Percentiles rank a stretch among this genome's conserved stretches.
phyloP scores from a whole-genome alignment of 1,140 invertebrate genomes.

The Macrotrachela quadricornifera region DNA sequence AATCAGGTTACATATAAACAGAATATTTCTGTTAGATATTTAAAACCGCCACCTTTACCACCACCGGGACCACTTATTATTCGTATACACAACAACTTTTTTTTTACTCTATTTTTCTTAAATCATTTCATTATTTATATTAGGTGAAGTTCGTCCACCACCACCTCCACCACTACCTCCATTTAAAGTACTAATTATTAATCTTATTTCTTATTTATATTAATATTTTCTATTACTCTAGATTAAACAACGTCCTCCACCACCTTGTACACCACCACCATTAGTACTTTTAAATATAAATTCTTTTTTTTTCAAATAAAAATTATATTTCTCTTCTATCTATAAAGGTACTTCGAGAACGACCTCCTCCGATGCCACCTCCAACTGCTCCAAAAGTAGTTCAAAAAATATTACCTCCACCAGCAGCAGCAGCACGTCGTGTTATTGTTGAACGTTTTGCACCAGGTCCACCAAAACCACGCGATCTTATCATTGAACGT shows the following conservation, averaged over 20 bases:
- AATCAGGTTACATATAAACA: background rate
- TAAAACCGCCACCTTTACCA: slow-evolving; percentile 4
- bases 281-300: background rate
- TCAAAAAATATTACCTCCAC: background rate
- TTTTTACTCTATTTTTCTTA: too few relatives aligned
- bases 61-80: slow-evolving; percentile 6
- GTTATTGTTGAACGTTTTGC: slow-evolving; percentile 6
- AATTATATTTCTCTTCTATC: too few relatives aligned
- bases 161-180: background rate
- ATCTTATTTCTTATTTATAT: too few relatives aligned
- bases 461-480: background rate
- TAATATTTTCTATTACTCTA: too few relatives aligned
- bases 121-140: too few relatives aligned
- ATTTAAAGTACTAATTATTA: too few relatives aligned
- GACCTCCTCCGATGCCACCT: background rate
- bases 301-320: too few relatives aligned
- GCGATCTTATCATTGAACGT: slow-evolving; percentile 4
- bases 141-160: background rate
- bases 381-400: slow-evolving; percentile 1
- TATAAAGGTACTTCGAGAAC: slow-evolving; percentile 2
- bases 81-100: background rate
- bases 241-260: slow-evolving; percentile 1
- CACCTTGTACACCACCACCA: background rate
- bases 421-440: background rate
- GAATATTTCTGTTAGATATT: slow-evolving; percentile 1